phyloP scores from a whole-genome alignment of 2,888 invertebrate genomes.

The Ormia ochracea region DNA sequence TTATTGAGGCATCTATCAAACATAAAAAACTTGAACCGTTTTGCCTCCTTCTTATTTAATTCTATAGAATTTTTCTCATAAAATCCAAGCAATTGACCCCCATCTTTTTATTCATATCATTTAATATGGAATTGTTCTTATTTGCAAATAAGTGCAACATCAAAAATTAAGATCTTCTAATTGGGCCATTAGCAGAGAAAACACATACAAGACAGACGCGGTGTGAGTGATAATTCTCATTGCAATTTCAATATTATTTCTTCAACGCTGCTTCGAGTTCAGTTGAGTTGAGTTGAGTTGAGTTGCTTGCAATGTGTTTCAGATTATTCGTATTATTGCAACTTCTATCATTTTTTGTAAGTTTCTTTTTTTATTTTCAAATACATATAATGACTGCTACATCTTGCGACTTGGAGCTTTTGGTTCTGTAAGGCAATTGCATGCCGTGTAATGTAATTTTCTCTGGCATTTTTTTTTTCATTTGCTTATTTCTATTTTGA shows the following conservation, averaged over 20 bases:
- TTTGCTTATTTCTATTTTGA: neutral
- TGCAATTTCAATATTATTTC: constrained; percentile 14
- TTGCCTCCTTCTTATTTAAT: neutral
- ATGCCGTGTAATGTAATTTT: constrained; percentile 47
- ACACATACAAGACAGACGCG: neutral
- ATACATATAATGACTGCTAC: constrained; percentile 10
- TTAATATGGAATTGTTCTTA: constrained; percentile 1
- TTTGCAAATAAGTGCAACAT: constrained; percentile 9
- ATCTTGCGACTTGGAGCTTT: neutral
- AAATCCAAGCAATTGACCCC: constrained; percentile 4
- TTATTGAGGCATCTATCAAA: neutral
- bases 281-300: constrained; percentile 8
- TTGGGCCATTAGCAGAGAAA: constrained; percentile 33
- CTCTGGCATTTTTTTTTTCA: neutral
- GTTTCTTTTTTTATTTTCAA: too few species aligned
- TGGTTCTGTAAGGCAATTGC: constrained; percentile 31
- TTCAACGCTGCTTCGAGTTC: too few species aligned
- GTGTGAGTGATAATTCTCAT: neutral
- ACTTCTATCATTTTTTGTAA: neutral
- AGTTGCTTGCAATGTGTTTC: constrained; percentile 25
- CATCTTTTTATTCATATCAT: neutral
- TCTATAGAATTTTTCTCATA: neutral
- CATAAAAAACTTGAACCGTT: neutral
- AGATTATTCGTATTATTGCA: constrained; percentile 32
- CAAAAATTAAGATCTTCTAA: constrained; percentile 17